These are phyloP conservation scores for Clinocottus analis DNA, from an alignment of 2,113 vertebrate species.

Conservation along the genomic window DNA sequence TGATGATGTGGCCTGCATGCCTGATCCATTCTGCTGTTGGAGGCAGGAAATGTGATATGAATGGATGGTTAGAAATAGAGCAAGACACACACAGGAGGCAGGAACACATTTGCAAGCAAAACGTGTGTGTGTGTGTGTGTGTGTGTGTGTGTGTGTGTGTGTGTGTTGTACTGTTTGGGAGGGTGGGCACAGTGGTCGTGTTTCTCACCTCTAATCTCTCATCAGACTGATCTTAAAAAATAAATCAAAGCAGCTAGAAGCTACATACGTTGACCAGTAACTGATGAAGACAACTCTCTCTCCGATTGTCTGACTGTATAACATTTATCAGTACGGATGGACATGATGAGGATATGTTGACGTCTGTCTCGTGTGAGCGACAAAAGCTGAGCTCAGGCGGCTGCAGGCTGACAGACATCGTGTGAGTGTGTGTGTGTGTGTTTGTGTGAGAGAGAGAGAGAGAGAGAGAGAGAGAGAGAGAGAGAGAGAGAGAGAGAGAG, in stretches of 20 bases:
- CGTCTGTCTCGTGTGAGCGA: constrained; percentile 4
- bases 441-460: no score
- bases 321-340: not conserved
- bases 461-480: no score
- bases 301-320: not conserved
- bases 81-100: constrained; percentile 20
- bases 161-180: not conserved
- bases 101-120: constrained; percentile 11
- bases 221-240: no score
- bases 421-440: constrained; percentile 13
- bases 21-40: not conserved
- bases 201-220: no score
- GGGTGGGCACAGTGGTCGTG: constrained; percentile 25
- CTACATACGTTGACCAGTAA: no score
- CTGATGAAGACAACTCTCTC: not conserved
- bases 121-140: constrained; percentile 20
- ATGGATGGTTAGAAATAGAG: constrained; percentile 43
- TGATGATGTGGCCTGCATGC: not conserved
- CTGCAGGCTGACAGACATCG: constrained; percentile 46
- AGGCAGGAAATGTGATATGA: constrained; percentile 15
- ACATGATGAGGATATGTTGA: not conserved
- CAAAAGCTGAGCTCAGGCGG: constrained; percentile 36
- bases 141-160: constrained; percentile 14
- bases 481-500: no score
- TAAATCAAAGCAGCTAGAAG: no score